Percentiles rank a stretch among this genome's conserved stretches.
These are phyloP conservation scores for Eumerus sabulonum DNA, from an alignment of 2,888 invertebrate genomes.

Conservation along the genomic window DNA sequence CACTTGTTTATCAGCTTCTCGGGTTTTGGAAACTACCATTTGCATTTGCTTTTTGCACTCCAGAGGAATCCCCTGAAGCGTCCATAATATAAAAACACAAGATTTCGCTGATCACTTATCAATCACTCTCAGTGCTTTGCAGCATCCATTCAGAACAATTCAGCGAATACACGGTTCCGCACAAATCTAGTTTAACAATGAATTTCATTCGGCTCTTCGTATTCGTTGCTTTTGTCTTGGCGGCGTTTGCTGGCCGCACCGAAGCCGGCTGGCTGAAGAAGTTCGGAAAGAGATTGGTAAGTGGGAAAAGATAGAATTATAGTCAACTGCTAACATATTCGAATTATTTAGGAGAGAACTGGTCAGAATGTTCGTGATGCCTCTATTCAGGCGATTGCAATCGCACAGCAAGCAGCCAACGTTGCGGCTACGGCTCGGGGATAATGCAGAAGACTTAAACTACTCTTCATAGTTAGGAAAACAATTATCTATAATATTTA, in stretches of 20 bases:
- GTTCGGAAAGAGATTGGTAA: slow-evolving; percentile 74
- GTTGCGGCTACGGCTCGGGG: slow-evolving; percentile 44
- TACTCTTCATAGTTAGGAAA: neutral
- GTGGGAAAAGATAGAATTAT: slow-evolving; percentile 1
- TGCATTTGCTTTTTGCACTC: too few species aligned
- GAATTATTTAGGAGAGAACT: slow-evolving; percentile 70
- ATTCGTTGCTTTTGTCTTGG: slow-evolving; percentile 71
- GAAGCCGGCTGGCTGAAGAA: slow-evolving; percentile 75
- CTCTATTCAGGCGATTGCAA: slow-evolving; percentile 71
- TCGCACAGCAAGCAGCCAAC: slow-evolving; percentile 74
- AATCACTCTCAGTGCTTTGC: neutral
- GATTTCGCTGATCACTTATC: neutral
- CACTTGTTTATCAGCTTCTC: too few species aligned
- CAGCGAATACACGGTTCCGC: slow-evolving; percentile 3
- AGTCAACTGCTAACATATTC: neutral
- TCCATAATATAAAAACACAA: slow-evolving; percentile 9
- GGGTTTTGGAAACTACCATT: too few species aligned
- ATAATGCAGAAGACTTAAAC: neutral
- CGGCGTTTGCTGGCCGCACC: slow-evolving; percentile 71
- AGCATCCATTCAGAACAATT: slow-evolving; percentile 5
- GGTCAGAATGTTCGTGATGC: slow-evolving; percentile 74
- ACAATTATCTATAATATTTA: too few species aligned
- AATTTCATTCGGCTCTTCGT: slow-evolving; percentile 71
- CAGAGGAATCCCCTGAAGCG: too few species aligned
- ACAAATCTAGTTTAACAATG: slow-evolving; percentile 54